Evolutionary conservation across 2,113 vertebrate genomes (phyloP).

Genomic region (Eurypyga helias): DNA sequence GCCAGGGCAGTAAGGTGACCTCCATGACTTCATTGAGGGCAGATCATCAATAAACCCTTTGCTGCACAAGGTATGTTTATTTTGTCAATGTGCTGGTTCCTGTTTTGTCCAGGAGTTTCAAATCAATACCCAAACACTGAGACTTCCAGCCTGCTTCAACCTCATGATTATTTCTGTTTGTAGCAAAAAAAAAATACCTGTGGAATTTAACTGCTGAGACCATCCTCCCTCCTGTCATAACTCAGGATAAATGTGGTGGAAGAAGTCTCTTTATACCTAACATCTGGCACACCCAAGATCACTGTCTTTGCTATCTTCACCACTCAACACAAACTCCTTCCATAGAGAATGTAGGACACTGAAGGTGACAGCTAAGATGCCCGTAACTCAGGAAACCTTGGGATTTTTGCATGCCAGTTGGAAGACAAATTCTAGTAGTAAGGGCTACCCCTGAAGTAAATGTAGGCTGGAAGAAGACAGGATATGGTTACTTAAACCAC

Average conservation of each 20-base stretch:
- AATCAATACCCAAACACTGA: not conserved
- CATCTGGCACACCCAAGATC: not conserved
- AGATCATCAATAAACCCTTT: constrained; percentile 9
- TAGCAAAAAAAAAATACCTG: not conserved
- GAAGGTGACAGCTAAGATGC: no score
- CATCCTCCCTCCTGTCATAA: not conserved
- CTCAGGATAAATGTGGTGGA: not conserved
- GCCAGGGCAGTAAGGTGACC: not conserved
- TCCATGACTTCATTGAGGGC: not conserved
- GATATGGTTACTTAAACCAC: not conserved
- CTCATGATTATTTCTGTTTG: not conserved
- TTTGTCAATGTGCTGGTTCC: not conserved
- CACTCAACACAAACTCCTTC: not conserved
- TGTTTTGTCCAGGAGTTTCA: not conserved
- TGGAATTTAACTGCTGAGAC: not conserved
- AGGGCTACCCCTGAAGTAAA: not conserved
- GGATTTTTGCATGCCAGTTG: not conserved
- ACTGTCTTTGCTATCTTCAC: not conserved
- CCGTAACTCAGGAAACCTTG: not conserved
- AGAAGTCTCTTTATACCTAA: not conserved
- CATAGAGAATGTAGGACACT: no score
- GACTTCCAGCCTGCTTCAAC: not conserved
- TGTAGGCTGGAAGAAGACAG: not conserved
- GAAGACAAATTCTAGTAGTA: not conserved
- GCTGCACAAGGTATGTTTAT: not conserved